Evolutionary conservation across 2,113 vertebrate genomes (phyloP), one percentile per base, ranked within the genome.

Genomic region (Zingel zingel): DNA sequence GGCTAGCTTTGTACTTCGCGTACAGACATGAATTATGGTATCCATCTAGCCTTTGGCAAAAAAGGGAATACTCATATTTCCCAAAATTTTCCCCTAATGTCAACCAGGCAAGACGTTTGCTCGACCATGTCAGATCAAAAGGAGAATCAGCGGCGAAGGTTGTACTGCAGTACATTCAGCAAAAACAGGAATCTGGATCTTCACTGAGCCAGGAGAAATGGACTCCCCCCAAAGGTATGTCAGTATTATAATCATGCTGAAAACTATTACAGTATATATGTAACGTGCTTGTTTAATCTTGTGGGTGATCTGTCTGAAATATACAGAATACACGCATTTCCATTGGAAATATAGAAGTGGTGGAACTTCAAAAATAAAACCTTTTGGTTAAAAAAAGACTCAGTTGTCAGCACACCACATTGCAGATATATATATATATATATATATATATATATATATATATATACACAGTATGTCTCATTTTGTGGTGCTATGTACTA

Each of bases 61-160:
- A 67, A 51, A 53, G 11, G 0, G 2, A 54, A 25, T 25, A n/a
- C 33, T 18, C 13, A 16, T n/a, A 23, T 77, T 48, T 57, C 7
- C 3, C 1, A 43, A 62, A 67, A 14, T 33, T 5, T 33, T 2
- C 10, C 3, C 39, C 2, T 43, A 11, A n/a, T 54, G n/a, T 91
- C 80, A n/a, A 81, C 74, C 77, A 96, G 95, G 96, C 94, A 50
- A 96, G 96, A 66, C 90, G 91, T 84, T 91, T 93, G 57, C 94
- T 97, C 2, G 96, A 96, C 86, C 94, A 94, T 47, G 92, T 91
- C 23, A 83, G 91, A 56, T 92, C 88, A 51, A 96, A 96, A 90
- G 91, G 92, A 2, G 95, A 97, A 59, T 87, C 90, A 54, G 85
- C 94, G 3, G 95, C 95, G 9, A 64, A 85, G 21, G 80, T 93